Conservation (phyloP, 2,888 invertebrate species). For the Catonia carolina region DNA sequence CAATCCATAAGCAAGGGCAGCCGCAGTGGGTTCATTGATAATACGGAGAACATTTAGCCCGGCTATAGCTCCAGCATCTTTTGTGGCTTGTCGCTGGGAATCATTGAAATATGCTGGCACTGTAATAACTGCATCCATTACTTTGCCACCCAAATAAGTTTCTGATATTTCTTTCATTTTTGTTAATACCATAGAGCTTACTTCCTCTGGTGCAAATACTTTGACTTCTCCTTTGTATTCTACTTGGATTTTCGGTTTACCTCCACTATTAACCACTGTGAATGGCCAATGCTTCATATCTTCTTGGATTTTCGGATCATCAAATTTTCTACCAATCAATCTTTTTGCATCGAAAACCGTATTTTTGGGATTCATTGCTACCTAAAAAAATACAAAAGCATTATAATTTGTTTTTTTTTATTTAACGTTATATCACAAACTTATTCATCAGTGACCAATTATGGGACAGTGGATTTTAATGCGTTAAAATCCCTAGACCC, state of each 20-base stretch:
- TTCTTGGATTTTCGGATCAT: conserved; percentile 64
- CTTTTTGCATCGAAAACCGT: conserved; percentile 61
- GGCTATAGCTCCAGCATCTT: conserved; percentile 61
- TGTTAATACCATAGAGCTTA: conserved; percentile 57
- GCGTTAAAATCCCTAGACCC: no score
- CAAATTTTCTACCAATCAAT: conserved; percentile 58
- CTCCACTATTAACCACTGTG: conserved; percentile 56
- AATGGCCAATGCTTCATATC: conserved; percentile 85
- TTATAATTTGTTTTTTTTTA: not conserved
- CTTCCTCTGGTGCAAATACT: conserved; percentile 57
- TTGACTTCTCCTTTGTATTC: conserved; percentile 60
- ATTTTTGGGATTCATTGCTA: conserved; percentile 65
- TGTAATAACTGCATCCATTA: conserved; percentile 56
- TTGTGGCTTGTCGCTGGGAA: conserved; percentile 59
- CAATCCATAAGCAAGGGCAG: conserved; percentile 49
- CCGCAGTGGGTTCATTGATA: conserved; percentile 56
- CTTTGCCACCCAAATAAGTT: conserved; percentile 57
- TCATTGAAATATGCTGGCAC: conserved; percentile 74
- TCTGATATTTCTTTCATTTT: conserved; percentile 64
- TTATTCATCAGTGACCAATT: no score
- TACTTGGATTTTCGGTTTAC: conserved; percentile 59
- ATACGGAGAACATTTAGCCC: conserved; percentile 58
- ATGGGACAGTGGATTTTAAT: no score
- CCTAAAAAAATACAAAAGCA: conserved; percentile 42
- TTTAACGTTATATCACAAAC: no score